Conservation (phyloP, 2,888 invertebrate species). For the Epinotia ramella region DNA sequence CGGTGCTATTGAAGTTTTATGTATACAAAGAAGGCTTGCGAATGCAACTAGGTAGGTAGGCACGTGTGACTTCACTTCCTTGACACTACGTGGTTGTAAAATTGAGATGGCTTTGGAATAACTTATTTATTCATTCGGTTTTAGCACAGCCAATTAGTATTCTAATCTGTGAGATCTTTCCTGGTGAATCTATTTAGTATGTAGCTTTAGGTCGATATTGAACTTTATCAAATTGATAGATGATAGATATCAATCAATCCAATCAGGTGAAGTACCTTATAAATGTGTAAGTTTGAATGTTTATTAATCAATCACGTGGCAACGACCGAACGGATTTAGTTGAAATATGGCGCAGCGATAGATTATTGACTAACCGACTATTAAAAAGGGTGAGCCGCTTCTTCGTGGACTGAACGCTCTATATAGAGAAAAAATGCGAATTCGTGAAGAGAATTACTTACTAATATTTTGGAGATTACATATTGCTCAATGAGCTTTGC, state of each 20-base stretch:
- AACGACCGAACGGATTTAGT: no score
- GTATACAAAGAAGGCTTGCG: slow-evolving; percentile 75
- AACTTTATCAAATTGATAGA: not conserved
- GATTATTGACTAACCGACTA: no score
- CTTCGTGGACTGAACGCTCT: no score
- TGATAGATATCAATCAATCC: not conserved
- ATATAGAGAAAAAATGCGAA: no score
- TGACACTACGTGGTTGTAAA: slow-evolving; percentile 66
- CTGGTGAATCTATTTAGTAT: not conserved
- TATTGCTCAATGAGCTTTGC: no score
- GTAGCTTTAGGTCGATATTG: not conserved
- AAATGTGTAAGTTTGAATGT: no score
- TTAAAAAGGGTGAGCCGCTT: no score
- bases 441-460: no score
- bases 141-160: slow-evolving; percentile 17
- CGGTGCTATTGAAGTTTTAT: slow-evolving; percentile 82
- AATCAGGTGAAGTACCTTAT: no score
- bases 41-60: slow-evolving; percentile 59
- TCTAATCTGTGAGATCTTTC: slow-evolving; percentile 17
- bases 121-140: slow-evolving; percentile 20
- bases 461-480: no score
- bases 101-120: slow-evolving; percentile 60
- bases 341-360: no score
- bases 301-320: no score
- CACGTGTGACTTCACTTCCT: slow-evolving; percentile 75